Evolutionary conservation across 2,888 invertebrate genomes (phyloP).

Genomic region (Pasiphila rectangulata): DNA sequence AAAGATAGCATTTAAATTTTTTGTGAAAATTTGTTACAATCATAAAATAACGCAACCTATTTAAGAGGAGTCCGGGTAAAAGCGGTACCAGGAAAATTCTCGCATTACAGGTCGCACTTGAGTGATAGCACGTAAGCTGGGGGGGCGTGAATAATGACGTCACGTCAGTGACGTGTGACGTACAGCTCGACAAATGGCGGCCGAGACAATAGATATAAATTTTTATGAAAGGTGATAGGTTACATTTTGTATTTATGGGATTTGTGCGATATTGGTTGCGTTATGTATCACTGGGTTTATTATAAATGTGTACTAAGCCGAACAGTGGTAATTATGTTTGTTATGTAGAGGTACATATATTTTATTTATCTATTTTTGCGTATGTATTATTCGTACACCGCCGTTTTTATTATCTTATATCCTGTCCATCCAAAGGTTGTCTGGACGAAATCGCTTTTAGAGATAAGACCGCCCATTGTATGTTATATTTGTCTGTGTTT

Average conservation of each 20-base stretch:
- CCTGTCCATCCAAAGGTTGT: too few relatives aligned
- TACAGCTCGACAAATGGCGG: constrained; percentile 32
- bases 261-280: background rate
- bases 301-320: background rate
- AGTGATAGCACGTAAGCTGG: constrained; percentile 43
- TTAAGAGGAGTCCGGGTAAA: constrained; percentile 11
- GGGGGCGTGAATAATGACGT: constrained; percentile 57
- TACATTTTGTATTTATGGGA: constrained; percentile 15
- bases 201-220: constrained; percentile 33
- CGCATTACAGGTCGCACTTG: constrained; percentile 36
- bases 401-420: too few relatives aligned
- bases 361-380: too few relatives aligned
- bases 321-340: too few relatives aligned
- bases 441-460: too few relatives aligned
- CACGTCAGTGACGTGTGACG: constrained; percentile 41
- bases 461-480: too few relatives aligned
- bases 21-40: background rate
- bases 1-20: too few relatives aligned
- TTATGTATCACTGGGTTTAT: background rate
- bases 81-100: constrained; percentile 23
- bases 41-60: too few relatives aligned
- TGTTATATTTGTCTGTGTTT: too few relatives aligned
- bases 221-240: constrained; percentile 30
- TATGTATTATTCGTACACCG: too few relatives aligned
- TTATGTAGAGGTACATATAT: too few relatives aligned